Base-by-base conservation (phyloP, 1,140 invertebrate genomes). In the Dufourea novaeangliae region DNA sequence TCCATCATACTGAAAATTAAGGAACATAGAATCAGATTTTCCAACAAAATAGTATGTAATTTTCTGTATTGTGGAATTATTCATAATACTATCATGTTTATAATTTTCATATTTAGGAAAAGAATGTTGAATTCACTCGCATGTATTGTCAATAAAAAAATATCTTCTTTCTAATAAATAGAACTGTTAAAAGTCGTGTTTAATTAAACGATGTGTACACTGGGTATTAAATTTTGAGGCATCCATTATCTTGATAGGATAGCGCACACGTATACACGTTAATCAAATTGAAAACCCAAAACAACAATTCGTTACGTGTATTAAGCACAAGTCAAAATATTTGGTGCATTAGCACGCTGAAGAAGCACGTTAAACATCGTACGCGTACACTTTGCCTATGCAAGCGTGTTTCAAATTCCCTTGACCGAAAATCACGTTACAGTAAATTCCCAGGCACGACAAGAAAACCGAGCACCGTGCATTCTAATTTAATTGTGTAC, bases 391-490 rank as follows among this genome's bases (percentile, higher is more conserved):
- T 22, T 61, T n/a, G 57, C 20, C 57, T 11, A n/a, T 7, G 46
- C 66, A 39, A 39, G 50, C 50, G 66, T 56, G 66, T 37, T 56
- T 39, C 46, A n/a, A 69, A 69, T 69, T 56, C 54, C 50, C 66
- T 69, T 69, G 66, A 52, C 32, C 66, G 50, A 52, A 52, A 54
- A 52, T 69, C 66, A 39, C 12, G 46, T 69, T 69, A 69, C 32
- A 27, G 22, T 46, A 56, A 59, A 54, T 54, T 68, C 54, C 17
- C 32, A 37, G n/a, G 22, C 66, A 25, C 32, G 29, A 37, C 66
- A 68, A 54, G 66, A 54, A 68, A 54, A 52, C 66, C 66, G 46
- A 27, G 32, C 66, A 37, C n/a, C 46, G 46, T 37, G 14, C 46
- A 37, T 37, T 54, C 46, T 54, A 54, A 68, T 68, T 34, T 68